Evolutionary conservation across 2,888 invertebrate genomes (phyloP).

Genomic region (Sthenelais limicola): DNA sequence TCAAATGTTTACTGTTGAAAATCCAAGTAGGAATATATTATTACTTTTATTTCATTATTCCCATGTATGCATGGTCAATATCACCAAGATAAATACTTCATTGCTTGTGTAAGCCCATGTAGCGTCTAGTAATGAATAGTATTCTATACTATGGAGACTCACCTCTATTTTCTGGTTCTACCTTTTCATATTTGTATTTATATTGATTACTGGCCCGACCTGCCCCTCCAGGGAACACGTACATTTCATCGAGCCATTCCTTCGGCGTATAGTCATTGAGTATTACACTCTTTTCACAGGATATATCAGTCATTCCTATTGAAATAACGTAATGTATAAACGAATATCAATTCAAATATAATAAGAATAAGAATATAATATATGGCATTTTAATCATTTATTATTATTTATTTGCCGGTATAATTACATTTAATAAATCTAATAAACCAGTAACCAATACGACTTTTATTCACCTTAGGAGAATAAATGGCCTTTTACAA

Average conservation of each 20-base stretch:
- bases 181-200: slow-evolving; percentile 29
- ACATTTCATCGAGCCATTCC: slow-evolving; percentile 50
- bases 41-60: no score
- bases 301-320: slow-evolving; percentile 59
- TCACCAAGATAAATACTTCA: no score
- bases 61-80: no score
- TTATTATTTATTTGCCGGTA: background rate
- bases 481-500: no score
- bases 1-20: no score
- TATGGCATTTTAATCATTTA: background rate
- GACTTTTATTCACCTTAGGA: no score
- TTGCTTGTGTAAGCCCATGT: no score
- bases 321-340: background rate
- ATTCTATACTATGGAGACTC: background rate
- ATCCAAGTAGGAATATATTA: no score
- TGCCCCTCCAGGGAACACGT: slow-evolving; percentile 58
- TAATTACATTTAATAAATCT: no score
- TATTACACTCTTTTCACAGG: slow-evolving; percentile 58
- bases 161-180: slow-evolving; percentile 40
- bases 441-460: no score
- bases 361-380: background rate
- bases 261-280: slow-evolving; percentile 56
- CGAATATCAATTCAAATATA: background rate
- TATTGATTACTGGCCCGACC: slow-evolving; percentile 57
- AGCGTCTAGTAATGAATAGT: no score